phyloP scores from a whole-genome alignment of 2,113 vertebrate species.

The Eulemur rufifrons region DNA sequence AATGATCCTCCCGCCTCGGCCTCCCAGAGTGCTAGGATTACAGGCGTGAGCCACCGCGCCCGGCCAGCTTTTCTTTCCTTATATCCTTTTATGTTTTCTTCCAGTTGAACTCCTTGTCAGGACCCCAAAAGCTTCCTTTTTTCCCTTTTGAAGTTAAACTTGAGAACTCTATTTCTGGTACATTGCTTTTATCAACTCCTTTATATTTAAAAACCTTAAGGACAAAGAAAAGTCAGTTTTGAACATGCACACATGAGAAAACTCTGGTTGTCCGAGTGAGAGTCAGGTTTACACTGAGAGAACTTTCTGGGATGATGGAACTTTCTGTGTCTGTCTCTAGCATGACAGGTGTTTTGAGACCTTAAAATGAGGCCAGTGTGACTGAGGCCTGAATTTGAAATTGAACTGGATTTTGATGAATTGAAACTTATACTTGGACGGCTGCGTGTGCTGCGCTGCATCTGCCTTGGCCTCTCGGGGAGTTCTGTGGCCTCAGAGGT shows the following conservation, averaged over 20 bases:
- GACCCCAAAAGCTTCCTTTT: neutral
- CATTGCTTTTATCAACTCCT: neutral
- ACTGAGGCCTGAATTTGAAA: neutral
- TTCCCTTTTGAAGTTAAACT: neutral
- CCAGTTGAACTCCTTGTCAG: neutral
- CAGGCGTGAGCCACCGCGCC: too few relatives aligned
- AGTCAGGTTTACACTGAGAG: neutral
- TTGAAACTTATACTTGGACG: neutral
- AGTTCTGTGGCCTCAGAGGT: neutral
- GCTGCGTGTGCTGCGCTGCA: too few relatives aligned
- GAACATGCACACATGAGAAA: neutral
- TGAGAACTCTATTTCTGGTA: neutral
- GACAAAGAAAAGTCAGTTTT: too few relatives aligned
- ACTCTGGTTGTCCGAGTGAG: too few relatives aligned
- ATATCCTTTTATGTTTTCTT: rapidly evolving
- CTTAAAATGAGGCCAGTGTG: neutral
- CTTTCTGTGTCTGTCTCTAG: neutral
- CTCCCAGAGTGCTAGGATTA: too few relatives aligned
- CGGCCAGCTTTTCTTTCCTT: neutral
- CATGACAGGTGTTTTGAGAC: neutral
- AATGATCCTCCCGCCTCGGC: too few relatives aligned
- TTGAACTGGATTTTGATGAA: neutral
- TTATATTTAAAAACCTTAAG: neutral
- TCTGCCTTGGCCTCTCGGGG: neutral
- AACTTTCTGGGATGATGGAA: neutral